These are phyloP conservation scores for Nibea albiflora DNA, from an alignment of 2,113 vertebrate genomes.

Conservation along the genomic window DNA sequence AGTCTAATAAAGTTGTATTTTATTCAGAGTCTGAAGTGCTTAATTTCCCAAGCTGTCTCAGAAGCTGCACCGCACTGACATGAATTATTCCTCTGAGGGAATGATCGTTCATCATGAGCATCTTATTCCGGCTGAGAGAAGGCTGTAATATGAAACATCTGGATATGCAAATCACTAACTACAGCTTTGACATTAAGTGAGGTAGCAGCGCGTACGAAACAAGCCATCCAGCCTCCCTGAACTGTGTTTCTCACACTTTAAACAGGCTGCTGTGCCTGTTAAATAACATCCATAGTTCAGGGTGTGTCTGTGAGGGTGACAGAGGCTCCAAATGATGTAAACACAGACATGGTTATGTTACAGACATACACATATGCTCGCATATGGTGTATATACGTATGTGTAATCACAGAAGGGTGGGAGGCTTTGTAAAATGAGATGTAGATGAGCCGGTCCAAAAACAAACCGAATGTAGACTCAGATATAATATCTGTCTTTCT, in stretches of 20 bases:
- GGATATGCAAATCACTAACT: conserved; percentile 63
- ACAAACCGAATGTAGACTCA: no score
- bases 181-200: conserved; percentile 57
- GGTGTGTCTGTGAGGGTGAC: conserved; percentile 1
- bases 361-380: no score
- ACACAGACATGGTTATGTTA: background rate
- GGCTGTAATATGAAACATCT: conserved; percentile 67
- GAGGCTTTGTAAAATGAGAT: no score
- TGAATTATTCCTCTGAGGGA: conserved; percentile 53
- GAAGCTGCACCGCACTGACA: conserved; percentile 18
- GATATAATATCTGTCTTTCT: no score
- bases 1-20: conserved; percentile 35
- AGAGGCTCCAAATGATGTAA: conserved; percentile 10
- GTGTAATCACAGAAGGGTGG: no score
- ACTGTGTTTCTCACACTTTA: conserved; percentile 32
- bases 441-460: no score
- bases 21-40: conserved; percentile 1
- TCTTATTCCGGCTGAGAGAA: conserved; percentile 60
- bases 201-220: conserved; percentile 45
- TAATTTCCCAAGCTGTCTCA: conserved; percentile 38
- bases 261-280: conserved; percentile 27
- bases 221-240: conserved; percentile 44
- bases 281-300: conserved; percentile 47
- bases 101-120: conserved; percentile 63
- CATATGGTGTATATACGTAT: no score